A percentile compares a stretch with the other conserved stretches of the same genome.
Conservation (phyloP, 1,140 invertebrate genomes). For the Drosophila pseudoobscura region DNA sequence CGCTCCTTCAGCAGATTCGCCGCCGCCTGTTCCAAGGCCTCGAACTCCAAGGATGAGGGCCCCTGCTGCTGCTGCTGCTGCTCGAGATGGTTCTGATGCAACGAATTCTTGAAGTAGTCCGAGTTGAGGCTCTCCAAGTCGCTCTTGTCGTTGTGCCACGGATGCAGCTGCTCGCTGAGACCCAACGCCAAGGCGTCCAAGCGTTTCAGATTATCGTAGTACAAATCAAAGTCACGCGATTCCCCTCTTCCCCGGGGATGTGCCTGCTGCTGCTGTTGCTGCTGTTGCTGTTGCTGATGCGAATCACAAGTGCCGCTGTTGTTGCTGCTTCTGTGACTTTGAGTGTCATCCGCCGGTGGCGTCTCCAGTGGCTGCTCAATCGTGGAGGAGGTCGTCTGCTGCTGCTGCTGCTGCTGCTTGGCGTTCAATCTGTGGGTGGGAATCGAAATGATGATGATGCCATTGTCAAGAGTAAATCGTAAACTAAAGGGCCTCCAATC, state of each 20-base stretch:
- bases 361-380: slow-evolving; percentile 50
- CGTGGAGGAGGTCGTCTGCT: slow-evolving; percentile 48
- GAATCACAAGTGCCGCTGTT: slow-evolving; percentile 69
- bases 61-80: slow-evolving; percentile 48
- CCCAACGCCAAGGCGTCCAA: slow-evolving; percentile 75
- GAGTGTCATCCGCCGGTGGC: slow-evolving; percentile 48
- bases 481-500: slow-evolving; percentile 6
- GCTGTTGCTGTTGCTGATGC: slow-evolving; percentile 60
- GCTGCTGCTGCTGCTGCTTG: slow-evolving; percentile 55
- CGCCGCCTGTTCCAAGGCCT: slow-evolving; percentile 65
- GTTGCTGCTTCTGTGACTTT: slow-evolving; percentile 60
- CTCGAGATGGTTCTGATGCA: slow-evolving; percentile 71
- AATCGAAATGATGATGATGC: slow-evolving; percentile 59
- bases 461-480: slow-evolving; percentile 65
- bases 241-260: slow-evolving; percentile 27
- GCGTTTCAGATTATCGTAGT: slow-evolving; percentile 82
- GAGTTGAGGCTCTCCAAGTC: slow-evolving; percentile 87
- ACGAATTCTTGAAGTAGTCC: slow-evolving; percentile 86
- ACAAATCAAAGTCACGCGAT: slow-evolving; percentile 78
- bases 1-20: slow-evolving; percentile 62
- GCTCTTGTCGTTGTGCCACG: slow-evolving; percentile 84
- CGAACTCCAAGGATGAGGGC: slow-evolving; percentile 66
- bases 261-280: slow-evolving; percentile 45
- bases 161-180: slow-evolving; percentile 72
- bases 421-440: slow-evolving; percentile 59